Conservation (phyloP, 2,113 vertebrate genomes). For the Mustelus asterias region DNA sequence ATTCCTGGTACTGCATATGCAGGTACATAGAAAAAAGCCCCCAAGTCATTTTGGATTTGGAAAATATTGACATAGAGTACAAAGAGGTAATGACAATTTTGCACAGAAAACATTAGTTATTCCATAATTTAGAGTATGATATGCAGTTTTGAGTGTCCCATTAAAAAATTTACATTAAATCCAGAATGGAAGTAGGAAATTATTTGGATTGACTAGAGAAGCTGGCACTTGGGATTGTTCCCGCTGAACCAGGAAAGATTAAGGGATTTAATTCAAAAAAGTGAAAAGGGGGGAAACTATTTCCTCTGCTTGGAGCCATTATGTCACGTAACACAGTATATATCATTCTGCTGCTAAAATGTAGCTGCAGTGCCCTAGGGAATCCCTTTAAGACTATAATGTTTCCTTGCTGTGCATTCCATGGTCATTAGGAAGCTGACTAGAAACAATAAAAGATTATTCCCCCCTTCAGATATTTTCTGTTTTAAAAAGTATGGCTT, state of each 20-base stretch:
- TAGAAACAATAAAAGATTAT: not conserved
- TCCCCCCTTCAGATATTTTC: not conserved
- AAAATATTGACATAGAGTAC: not conserved
- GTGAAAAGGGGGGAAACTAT: not conserved
- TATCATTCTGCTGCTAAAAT: not conserved
- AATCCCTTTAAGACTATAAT: not conserved
- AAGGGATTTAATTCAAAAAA: not conserved
- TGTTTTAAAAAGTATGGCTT: not conserved
- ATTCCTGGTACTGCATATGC: not conserved
- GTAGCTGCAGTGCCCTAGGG: not conserved
- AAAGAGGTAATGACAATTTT: not conserved
- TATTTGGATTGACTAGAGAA: not conserved
- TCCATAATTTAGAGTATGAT: not conserved
- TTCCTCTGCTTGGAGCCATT: not conserved
- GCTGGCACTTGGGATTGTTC: not conserved
- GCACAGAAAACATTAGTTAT: not conserved
- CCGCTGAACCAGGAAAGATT: not conserved
- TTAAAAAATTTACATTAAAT: not conserved
- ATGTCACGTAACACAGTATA: not conserved
- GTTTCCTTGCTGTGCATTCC: not conserved
- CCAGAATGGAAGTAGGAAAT: not conserved
- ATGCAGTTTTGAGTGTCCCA: not conserved
- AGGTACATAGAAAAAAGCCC: not conserved
- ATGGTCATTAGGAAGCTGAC: not conserved
- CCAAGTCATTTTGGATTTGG: not conserved